Conservation (phyloP, 2,797 vertebrate genomes). For the Acrossocheilus fasciatus region DNA sequence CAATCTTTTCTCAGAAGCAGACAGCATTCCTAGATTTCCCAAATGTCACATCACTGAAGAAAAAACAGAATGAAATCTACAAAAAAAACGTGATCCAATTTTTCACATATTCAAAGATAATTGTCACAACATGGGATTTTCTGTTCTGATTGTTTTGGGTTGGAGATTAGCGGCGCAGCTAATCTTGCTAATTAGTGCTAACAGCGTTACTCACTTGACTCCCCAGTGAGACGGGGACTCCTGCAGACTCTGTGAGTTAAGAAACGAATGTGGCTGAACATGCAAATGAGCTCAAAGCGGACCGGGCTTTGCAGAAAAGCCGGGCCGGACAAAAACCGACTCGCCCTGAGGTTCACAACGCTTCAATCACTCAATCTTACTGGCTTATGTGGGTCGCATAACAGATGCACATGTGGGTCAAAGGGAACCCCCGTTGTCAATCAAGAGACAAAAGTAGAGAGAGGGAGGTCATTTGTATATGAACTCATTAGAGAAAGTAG, state of each 20-base stretch:
- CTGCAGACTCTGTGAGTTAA: slow-evolving; percentile 39
- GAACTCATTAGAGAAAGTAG: slow-evolving; percentile 64
- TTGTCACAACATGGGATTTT: slow-evolving; percentile 55
- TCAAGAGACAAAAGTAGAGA: slow-evolving; percentile 70
- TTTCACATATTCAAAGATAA: slow-evolving; percentile 49
- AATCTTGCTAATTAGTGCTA: slow-evolving; percentile 68
- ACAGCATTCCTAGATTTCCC: slow-evolving; percentile 28
- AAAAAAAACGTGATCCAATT: slow-evolving; percentile 43
- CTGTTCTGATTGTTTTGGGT: slow-evolving; percentile 56
- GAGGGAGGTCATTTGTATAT: slow-evolving; percentile 58
- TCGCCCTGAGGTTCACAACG: slow-evolving; percentile 45
- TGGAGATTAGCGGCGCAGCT: slow-evolving; percentile 62
- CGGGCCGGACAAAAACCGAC: slow-evolving; percentile 15
- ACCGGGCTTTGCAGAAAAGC: slow-evolving; percentile 9
- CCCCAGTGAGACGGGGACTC: slow-evolving; percentile 50
- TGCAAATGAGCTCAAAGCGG: slow-evolving; percentile 35
- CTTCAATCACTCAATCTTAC: slow-evolving; percentile 76
- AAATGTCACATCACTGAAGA: slow-evolving; percentile 22
- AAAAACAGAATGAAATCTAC: slow-evolving; percentile 27
- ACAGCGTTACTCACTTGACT: slow-evolving; percentile 55
- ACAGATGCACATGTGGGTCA: slow-evolving; percentile 82
- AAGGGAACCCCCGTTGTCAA: slow-evolving; percentile 80
- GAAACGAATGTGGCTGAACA: slow-evolving; percentile 34
- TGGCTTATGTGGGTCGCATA: slow-evolving; percentile 77
- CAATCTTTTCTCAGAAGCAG: slow-evolving; percentile 12